Evolutionary conservation across 2,113 vertebrate genomes (phyloP), one percentile per base, ranked within the genome.

Genomic region (Colinus virginianus): DNA sequence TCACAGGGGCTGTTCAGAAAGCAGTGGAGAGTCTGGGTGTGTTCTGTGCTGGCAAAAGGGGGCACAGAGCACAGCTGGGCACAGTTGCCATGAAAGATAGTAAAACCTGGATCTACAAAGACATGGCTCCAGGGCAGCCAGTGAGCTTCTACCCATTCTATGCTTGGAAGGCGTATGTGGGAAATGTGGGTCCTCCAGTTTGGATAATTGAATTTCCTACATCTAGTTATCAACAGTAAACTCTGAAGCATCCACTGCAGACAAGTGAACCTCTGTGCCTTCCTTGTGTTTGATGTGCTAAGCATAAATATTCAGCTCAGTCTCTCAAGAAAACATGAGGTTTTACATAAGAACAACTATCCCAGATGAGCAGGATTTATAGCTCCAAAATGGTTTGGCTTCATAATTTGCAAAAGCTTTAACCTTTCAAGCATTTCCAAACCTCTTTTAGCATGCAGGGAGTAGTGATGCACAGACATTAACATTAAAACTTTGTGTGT

Each of bases 351-450:
- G 90, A 95, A 95, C 95, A 93, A 69, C 93, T 74, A 74, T 90
- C 93, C 90, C 84, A 89, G 88, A 94, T 95, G 95, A 97, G 72
- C 86, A 90, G 86, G 91, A 96, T 96, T 96, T 95, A 96, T 95
- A 79, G 62, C 88, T 94, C 71, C 72, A 91, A 96, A 96, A 97
- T 90, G 90, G 88, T 94, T 81, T 93, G 86, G 80, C 91, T 94
- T 84, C 71, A 89, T 94, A 90, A 91, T 95, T 95, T 94, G 94
- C 93, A 92, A 94, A 96, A 95, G 93, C 90, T 95, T 96, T 95
- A 96, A 95, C 95, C 93, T 97, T 93, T 95, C 95, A 94, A 96
- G 95, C 94, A 91, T 95, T 96, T 96, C 94, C 71, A 93, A 96
- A 84, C 63, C 90, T 74, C 79, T 71, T 94, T 95, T 82, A 70